These are phyloP conservation scores for Dasyornis broadbenti DNA, from an alignment of 2,113 vertebrate genomes.

Conservation along the genomic window DNA sequence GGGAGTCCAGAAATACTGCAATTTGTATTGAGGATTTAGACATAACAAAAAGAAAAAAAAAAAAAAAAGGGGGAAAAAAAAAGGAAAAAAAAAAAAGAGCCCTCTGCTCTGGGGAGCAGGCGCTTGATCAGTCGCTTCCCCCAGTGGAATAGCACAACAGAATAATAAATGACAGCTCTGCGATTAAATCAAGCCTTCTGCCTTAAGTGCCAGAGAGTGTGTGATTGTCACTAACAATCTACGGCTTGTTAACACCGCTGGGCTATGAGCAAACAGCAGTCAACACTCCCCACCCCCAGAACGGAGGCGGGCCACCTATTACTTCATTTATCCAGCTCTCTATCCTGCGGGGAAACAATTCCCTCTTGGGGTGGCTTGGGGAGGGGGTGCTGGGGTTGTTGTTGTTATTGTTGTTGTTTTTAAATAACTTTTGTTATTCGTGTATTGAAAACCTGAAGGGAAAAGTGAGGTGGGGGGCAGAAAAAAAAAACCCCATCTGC, in stretches of 20 bases:
- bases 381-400: not conserved
- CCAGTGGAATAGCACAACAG: slow-evolving; percentile 79
- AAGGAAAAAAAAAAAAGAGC: slow-evolving; percentile 55
- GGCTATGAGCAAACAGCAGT: slow-evolving; percentile 83
- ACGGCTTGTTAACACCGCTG: slow-evolving; percentile 85
- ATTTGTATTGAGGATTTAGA: slow-evolving; percentile 99
- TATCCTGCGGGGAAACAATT: slow-evolving; percentile 31
- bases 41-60: slow-evolving; percentile 73
- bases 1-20: slow-evolving; percentile 95
- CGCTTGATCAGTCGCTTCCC: slow-evolving; percentile 84
- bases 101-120: slow-evolving; percentile 74
- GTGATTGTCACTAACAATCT: slow-evolving; percentile 91
- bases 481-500: slow-evolving; percentile 14
- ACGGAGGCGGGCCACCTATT: slow-evolving; percentile 35
- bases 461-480: not conserved
- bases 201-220: slow-evolving; percentile 79
- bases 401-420: slow-evolving; percentile 36
- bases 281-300: slow-evolving; percentile 51
- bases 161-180: slow-evolving; percentile 90
- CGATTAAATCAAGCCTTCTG: slow-evolving; percentile 92
- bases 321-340: slow-evolving; percentile 31
- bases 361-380: not conserved
- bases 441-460: not conserved
- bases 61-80: slow-evolving; percentile 8
- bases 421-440: slow-evolving; percentile 39